phyloP scores from a whole-genome alignment of 2,113 vertebrate genomes.

The Pongo abelii region DNA sequence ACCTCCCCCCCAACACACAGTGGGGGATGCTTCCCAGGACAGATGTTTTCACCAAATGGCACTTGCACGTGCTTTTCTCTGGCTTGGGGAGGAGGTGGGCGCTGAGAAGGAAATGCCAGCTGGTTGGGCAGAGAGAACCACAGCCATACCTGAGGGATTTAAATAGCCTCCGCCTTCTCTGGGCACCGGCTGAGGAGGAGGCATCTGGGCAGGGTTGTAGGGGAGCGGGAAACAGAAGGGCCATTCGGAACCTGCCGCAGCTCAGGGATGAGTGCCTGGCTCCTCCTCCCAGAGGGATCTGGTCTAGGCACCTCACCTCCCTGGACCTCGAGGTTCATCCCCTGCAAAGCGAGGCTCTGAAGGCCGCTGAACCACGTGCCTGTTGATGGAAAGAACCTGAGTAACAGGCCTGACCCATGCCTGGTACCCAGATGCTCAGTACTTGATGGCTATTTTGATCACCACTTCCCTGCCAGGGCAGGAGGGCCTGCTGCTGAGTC shows the following conservation, averaged over 20 bases:
- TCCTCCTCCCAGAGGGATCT: background rate
- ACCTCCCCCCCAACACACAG: background rate
- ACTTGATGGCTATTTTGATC: background rate
- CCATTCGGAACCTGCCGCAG: background rate
- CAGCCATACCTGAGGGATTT: conserved; percentile 72
- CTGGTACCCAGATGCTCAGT: background rate
- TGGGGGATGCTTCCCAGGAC: conserved; percentile 30
- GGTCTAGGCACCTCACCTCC: background rate
- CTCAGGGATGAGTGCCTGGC: background rate
- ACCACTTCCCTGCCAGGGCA: background rate
- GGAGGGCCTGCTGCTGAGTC: background rate
- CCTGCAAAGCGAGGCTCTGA: background rate
- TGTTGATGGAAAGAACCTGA: background rate
- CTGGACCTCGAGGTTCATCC: background rate
- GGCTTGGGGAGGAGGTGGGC: conserved; percentile 58
- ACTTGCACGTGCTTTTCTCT: conserved; percentile 51
- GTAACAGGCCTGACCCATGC: background rate
- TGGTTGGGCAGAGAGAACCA: conserved; percentile 21
- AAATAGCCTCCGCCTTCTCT: conserved; percentile 65
- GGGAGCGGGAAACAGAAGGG: background rate
- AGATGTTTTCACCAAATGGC: conserved; percentile 75
- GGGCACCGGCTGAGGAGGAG: background rate
- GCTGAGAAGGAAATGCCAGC: conserved; percentile 56
- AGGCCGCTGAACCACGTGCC: background rate
- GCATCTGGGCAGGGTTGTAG: background rate